A percentile compares a stretch with the other conserved stretches of the same genome.
Evolutionary conservation across 2,797 vertebrate genomes (phyloP).

Genomic region (Morelia viridis): DNA sequence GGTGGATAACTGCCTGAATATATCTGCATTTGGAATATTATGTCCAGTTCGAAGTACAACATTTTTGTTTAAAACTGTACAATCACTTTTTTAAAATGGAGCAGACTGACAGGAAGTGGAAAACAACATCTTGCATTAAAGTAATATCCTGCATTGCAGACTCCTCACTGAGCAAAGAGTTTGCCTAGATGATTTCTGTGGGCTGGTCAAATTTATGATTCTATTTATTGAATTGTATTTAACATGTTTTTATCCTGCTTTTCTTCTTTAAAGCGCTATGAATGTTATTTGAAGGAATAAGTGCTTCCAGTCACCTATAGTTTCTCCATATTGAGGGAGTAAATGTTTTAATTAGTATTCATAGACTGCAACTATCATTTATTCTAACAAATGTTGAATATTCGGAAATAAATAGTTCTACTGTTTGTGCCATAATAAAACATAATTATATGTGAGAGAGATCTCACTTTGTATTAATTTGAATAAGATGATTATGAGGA

Average conservation of each 20-base stretch:
- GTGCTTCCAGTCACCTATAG: not conserved
- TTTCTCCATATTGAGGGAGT: not conserved
- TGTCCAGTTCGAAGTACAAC: not conserved
- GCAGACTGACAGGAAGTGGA: not conserved
- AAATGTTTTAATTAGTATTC: slow-evolving; percentile 52
- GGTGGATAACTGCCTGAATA: not conserved
- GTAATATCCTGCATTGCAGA: not conserved
- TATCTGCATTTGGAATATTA: not conserved
- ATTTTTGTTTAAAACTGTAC: not conserved
- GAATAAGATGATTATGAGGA: not conserved
- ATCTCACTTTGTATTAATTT: not conserved
- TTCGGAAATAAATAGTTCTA: not conserved
- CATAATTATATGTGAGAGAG: not conserved
- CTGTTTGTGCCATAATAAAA: not conserved
- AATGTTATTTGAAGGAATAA: not conserved
- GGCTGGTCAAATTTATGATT: not conserved
- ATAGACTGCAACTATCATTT: slow-evolving; percentile 50
- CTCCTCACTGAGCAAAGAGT: not conserved
- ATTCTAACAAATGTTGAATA: slow-evolving; percentile 55
- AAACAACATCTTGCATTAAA: not conserved
- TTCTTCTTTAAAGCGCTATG: not conserved
- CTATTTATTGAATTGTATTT: not conserved
- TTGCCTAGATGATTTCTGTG: not conserved
- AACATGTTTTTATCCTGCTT: not conserved
- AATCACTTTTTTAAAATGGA: not conserved